Evolutionary conservation across 2,888 invertebrate genomes (phyloP).

Genomic region (Catocala sponsa): DNA sequence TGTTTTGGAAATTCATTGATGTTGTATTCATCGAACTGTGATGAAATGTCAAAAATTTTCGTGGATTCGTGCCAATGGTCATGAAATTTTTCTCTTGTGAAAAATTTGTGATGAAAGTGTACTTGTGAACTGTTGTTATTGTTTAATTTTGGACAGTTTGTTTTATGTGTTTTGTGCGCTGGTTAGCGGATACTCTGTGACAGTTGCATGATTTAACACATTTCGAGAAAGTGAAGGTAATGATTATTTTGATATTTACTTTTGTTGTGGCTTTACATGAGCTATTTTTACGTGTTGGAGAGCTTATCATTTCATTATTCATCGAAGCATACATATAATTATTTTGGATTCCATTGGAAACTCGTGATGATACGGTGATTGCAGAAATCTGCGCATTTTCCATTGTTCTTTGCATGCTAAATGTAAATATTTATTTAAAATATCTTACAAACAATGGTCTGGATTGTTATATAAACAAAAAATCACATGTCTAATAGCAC

Average conservation of each 20-base stretch:
- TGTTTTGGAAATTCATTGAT: slow-evolving; percentile 36
- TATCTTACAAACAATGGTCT: slow-evolving; percentile 24
- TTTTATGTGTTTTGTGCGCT: slow-evolving; percentile 41
- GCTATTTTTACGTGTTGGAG: slow-evolving; percentile 19
- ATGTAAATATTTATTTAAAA: slow-evolving; percentile 47
- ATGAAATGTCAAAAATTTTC: slow-evolving; percentile 84
- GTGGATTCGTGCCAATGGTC: slow-evolving; percentile 80
- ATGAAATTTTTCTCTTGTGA: slow-evolving; percentile 69
- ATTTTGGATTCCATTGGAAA: slow-evolving; percentile 11
- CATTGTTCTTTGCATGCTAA: slow-evolving; percentile 39
- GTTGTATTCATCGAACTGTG: slow-evolving; percentile 62
- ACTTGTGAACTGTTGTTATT: slow-evolving; percentile 61
- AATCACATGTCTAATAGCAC: no score
- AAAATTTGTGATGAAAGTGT: slow-evolving; percentile 68
- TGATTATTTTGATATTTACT: slow-evolving; percentile 65
- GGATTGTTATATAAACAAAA: no score
- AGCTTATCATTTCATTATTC: slow-evolving; percentile 13
- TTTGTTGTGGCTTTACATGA: slow-evolving; percentile 59
- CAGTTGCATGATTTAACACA: slow-evolving; percentile 76
- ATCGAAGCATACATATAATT: slow-evolving; percentile 13
- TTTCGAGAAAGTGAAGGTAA: slow-evolving; percentile 75
- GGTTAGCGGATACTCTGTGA: slow-evolving; percentile 40
- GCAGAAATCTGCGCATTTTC: slow-evolving; percentile 32
- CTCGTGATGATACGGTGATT: slow-evolving; percentile 6
- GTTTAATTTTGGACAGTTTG: slow-evolving; percentile 44